Conservation (phyloP, 2,113 vertebrate genomes). For the Anhinga rufa region DNA sequence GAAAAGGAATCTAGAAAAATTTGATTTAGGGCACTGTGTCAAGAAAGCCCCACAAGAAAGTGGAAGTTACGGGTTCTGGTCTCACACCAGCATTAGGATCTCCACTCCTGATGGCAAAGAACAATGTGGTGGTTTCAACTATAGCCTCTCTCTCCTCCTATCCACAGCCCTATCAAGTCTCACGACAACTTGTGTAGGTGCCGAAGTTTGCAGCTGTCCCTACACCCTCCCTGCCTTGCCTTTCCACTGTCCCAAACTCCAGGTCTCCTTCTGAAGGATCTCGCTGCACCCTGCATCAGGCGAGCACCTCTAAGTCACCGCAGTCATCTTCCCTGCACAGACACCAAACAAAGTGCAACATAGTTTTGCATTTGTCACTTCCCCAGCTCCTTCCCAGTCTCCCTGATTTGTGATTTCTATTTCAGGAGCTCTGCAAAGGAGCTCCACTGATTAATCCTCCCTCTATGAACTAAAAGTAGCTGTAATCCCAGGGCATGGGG, state of each 20-base stretch:
- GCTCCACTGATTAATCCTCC: slow-evolving; percentile 65
- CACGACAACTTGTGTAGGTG: not conserved
- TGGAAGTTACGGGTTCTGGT: not conserved
- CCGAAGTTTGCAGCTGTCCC: not conserved
- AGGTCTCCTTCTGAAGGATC: not conserved
- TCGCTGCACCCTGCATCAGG: not conserved
- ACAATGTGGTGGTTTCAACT: not conserved
- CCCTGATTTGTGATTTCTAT: slow-evolving; percentile 65
- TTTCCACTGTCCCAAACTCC: not conserved
- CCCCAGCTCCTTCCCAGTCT: slow-evolving; percentile 13
- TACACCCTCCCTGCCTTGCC: not conserved
- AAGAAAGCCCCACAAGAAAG: not conserved
- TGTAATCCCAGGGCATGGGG: slow-evolving; percentile 42
- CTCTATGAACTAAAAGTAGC: slow-evolving; percentile 38
- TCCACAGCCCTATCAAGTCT: not conserved
- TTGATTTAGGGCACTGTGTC: not conserved
- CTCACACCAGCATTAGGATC: not conserved
- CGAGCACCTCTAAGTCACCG: not conserved
- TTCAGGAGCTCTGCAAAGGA: slow-evolving; percentile 49
- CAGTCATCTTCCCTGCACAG: not conserved
- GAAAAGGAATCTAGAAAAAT: not conserved
- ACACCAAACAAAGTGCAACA: not conserved
- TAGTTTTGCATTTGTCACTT: slow-evolving; percentile 42
- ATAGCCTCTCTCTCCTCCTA: not conserved
- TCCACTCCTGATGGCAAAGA: not conserved